A percentile compares a stretch with the other conserved stretches of the same genome.
Evolutionary conservation across 2,113 vertebrate species (phyloP).

Genomic region (Lamprologus sp.): DNA sequence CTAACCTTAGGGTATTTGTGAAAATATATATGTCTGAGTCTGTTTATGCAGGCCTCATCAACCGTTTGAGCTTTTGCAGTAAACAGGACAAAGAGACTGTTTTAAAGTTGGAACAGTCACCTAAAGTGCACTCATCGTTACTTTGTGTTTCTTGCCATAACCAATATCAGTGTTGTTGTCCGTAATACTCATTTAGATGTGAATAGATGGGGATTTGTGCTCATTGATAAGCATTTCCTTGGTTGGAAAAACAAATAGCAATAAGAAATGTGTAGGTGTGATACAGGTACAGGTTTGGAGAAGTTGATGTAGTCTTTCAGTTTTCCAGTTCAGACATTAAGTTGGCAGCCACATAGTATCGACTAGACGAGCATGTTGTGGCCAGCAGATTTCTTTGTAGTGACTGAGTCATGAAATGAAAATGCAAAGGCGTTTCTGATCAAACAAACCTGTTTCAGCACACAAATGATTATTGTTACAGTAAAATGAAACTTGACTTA

Average conservation of each 20-base stretch:
- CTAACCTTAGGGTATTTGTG: conserved; percentile 31
- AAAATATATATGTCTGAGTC: background rate
- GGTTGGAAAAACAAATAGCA: background rate
- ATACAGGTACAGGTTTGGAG: background rate
- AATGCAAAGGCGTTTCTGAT: background rate
- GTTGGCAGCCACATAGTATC: background rate
- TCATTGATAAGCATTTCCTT: background rate
- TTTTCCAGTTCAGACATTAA: background rate
- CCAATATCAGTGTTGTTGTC: background rate
- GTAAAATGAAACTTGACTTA: background rate
- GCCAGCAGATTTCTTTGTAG: background rate
- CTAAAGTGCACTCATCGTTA: background rate
- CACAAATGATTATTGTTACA: background rate
- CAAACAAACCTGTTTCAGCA: background rate
- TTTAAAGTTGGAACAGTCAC: background rate
- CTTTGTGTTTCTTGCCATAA: background rate
- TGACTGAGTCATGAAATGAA: background rate
- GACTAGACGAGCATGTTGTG: background rate
- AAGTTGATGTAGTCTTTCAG: background rate
- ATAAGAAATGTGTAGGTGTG: background rate
- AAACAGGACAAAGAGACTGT: background rate
- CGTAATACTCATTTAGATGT: background rate
- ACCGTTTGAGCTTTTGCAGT: background rate
- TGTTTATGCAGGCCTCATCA: background rate
- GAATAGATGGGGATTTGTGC: background rate